Evolutionary conservation across 2,888 invertebrate genomes (phyloP), one percentile per base, ranked within the genome.

Genomic region (Hyposoter didymator): DNA sequence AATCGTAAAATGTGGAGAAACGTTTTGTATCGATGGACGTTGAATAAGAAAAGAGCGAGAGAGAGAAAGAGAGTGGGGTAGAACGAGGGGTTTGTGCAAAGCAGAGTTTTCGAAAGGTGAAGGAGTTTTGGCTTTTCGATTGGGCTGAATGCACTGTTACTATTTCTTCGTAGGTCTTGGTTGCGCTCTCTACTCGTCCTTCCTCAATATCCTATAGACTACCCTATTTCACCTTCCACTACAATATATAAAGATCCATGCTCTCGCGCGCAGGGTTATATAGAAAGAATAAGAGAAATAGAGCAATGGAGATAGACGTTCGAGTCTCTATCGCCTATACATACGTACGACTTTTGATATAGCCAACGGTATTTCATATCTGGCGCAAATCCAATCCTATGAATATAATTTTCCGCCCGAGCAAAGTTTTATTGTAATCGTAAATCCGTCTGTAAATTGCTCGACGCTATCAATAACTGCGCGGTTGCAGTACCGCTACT

Each of bases 381-480:
- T 93, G 92, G 92, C 93, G 90, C 89, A 91, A 93, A 93, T 93
- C 92, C 93, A 93, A 93, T 93, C 91, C 91, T 90, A 93, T 93
- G 93, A 93, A 93, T 93, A 93, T 92, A 92, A 93, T 93, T 93
- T 93, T 92, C 92, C 92, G 90, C 92, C 89, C 91, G 91, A 91
- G 92, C 90, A 91, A 92, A 92, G 92, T 93, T 93, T 93, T 92
- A 93, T 93, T 92, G 92, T 92, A 91, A 91, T 92, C 92, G 92
- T 93, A 93, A 93, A 93, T 92, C 92, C 91, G 91, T 92, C 92
- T 91, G 92, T 92, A 92, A 93, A 93, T 93, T 92, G 91, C 88
- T 86, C 89, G 87, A 81, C 89, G 89, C 92, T 93, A 92, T 92
- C 93, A 92, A 92, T 93, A 92, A 93, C 91, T 88, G 89, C 88